These are phyloP conservation scores for Allacma fusca DNA, from an alignment of 2,888 invertebrate species.

Conservation along the genomic window DNA sequence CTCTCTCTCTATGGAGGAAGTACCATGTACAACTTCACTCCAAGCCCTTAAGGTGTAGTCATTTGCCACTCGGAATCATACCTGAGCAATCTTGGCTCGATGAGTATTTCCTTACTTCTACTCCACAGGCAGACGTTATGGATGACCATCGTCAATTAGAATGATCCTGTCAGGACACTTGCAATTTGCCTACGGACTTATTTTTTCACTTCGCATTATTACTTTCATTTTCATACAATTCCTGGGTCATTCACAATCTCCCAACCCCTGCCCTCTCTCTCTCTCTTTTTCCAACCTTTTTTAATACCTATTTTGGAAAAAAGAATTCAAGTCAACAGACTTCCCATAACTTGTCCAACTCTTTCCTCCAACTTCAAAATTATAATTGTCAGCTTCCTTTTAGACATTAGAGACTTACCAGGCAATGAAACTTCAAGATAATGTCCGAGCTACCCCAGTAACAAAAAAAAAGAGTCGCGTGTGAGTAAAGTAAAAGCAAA, in stretches of 20 bases:
- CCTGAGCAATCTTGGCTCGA: background rate
- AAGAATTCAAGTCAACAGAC: background rate
- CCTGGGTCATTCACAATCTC: background rate
- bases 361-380: no score
- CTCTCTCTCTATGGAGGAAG: background rate
- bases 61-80: background rate
- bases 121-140: slow-evolving; percentile 44
- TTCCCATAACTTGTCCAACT: no score
- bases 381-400: no score
- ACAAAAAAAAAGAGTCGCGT: no score
- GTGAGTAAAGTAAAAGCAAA: no score
- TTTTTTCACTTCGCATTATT: background rate
- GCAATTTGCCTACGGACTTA: slow-evolving; percentile 47
- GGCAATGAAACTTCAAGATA: no score
- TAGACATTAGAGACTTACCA: no score
- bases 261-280: background rate
- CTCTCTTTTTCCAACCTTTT: background rate
- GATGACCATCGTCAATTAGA: slow-evolving; percentile 57
- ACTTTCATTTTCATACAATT: background rate
- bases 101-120: slow-evolving; percentile 8
- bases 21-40: background rate
- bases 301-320: background rate
- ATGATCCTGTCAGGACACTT: slow-evolving; percentile 55
- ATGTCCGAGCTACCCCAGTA: no score
- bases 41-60: background rate